Evolutionary conservation across 37 sponge, comb jelly and placozoan genomes (phyloP), one percentile per base, ranked within the genome.

Genomic region (Chondrosia reniformis): DNA sequence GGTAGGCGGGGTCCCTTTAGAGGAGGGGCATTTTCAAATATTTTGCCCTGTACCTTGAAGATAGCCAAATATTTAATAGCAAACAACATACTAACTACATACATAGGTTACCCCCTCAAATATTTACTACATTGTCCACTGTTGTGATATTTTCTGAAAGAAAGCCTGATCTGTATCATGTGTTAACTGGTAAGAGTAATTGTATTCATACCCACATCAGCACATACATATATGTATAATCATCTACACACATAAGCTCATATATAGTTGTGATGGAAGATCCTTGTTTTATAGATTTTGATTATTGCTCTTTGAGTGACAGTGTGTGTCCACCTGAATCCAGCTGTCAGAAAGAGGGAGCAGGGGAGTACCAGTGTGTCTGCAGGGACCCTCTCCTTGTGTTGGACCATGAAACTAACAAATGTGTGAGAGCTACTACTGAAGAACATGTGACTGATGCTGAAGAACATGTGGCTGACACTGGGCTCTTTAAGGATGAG

Each of bases 321-420:
- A 83, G 83, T 54, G 58, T 43, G 39, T 91, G 91, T 30, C 91
- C 91, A 24, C 15, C 19, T 10, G 84, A 84, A 32, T 79, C 87
- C 30, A 33, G n/a, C 31, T 91, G 91, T 46, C 30, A 44, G n/a
- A 55, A 74, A 21, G 45, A 76, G 27, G 65, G 75, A 24, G 81
- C 87, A 36, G 91, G 62, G 17, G 86, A 91, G 63, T 91, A 86
- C 84, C 61, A 77, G 79, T 91, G 91, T 54, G 24, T 42, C 17
- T 83, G 84, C 57, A 57, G 64, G 25, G 36, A 69, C 31, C 73
- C 77, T 7, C 63, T n/a, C n/a, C n/a, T 39, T 21, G 40, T 46
- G 73, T 72, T 84, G 79, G 33, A 33, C 5, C 1, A 1, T 3
- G 37, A 5, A 39, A 9, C 15, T 12, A 32, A 57, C 5, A 31